Evolutionary conservation across 2,113 vertebrate genomes (phyloP).

Genomic region (Grantiella picta): DNA sequence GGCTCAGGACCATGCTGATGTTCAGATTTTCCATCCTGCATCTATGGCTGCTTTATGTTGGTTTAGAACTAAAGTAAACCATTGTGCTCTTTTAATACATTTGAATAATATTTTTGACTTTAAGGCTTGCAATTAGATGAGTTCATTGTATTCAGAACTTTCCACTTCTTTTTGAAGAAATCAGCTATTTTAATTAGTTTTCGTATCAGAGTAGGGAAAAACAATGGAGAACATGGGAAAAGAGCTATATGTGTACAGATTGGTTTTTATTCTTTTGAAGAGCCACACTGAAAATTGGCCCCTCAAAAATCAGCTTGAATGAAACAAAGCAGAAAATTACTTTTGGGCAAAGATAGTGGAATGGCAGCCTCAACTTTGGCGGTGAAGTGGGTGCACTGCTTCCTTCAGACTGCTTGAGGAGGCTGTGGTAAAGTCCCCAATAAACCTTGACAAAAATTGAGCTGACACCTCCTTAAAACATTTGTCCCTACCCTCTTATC

Average conservation of each 20-base stretch:
- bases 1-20: not conserved
- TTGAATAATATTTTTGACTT: not conserved
- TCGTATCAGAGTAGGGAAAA: not conserved
- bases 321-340: not conserved
- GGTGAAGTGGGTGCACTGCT: not conserved
- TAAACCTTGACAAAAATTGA: not conserved
- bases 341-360: not conserved
- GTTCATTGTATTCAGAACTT: not conserved
- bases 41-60: not conserved
- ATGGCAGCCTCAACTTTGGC: not conserved
- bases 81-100: not conserved
- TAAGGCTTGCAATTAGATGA: not conserved
- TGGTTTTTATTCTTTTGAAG: not conserved
- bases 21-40: not conserved
- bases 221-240: not conserved
- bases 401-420: not conserved
- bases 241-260: not conserved
- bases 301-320: not conserved
- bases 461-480: not conserved
- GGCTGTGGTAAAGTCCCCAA: not conserved
- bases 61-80: not conserved
- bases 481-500: not conserved
- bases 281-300: not conserved
- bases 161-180: not conserved
- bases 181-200: not conserved